Percentiles rank a stretch among this genome's conserved stretches.
Evolutionary conservation across 2,888 invertebrate genomes (phyloP).

Genomic region (Aplocera efformata): DNA sequence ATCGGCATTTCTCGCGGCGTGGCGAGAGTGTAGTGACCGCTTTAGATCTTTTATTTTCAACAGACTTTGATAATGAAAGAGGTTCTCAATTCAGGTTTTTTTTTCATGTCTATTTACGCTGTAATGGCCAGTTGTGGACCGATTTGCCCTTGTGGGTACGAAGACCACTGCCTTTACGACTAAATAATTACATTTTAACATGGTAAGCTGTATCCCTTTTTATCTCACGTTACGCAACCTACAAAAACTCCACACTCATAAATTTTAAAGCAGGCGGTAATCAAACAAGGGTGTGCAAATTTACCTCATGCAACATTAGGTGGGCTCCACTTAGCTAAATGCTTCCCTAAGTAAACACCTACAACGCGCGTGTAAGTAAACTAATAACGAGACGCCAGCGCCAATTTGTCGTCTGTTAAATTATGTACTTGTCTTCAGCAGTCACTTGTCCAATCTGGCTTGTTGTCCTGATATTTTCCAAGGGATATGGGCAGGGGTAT

Average conservation of each 20-base stretch:
- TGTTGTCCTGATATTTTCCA: too few species aligned
- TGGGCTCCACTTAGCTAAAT: constrained; percentile 35
- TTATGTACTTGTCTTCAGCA: constrained; percentile 13
- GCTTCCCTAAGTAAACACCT: constrained; percentile 41
- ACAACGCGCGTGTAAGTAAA: constrained; percentile 33
- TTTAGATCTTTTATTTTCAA: too few species aligned
- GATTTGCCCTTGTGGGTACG: too few species aligned
- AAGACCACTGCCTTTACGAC: too few species aligned
- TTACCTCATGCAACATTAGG: constrained; percentile 40
- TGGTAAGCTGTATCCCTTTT: background rate
- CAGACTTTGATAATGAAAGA: too few species aligned
- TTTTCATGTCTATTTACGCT: too few species aligned
- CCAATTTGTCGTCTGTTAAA: constrained; percentile 24
- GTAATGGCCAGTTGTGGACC: too few species aligned
- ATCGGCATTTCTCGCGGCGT: too few species aligned
- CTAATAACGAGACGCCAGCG: constrained; percentile 29
- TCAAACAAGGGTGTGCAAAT: constrained; percentile 39
- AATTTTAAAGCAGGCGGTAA: constrained; percentile 34
- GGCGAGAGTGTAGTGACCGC: too few species aligned
- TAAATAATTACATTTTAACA: too few species aligned
- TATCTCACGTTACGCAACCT: constrained; percentile 22
- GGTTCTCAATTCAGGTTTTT: too few species aligned
- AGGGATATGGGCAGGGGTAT: too few species aligned
- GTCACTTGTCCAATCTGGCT: constrained; percentile 2
- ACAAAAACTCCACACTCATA: constrained; percentile 31